Base-by-base conservation (phyloP, 1,140 invertebrate genomes). In the Diorhabda carinulata region DNA sequence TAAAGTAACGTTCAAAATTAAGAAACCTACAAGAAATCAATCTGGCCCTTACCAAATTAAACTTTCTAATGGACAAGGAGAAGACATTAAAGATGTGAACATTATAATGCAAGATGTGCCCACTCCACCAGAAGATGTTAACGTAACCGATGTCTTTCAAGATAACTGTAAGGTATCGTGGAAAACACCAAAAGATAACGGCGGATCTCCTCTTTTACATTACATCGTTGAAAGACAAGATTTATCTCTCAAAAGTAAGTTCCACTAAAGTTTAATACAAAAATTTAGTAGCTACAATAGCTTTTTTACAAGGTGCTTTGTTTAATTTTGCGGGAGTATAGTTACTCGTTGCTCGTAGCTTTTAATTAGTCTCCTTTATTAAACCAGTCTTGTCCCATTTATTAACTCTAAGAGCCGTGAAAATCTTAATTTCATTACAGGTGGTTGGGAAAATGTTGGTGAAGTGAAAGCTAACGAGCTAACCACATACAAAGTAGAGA, bases 221-320 rank as follows among this genome's bases (percentile, higher is more conserved):
- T 99, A 99, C 79, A 82, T 97, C 8, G 90, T 99, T 74, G 98
- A 99, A 84, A 89, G 95, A 82, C 92, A 97, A 83, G 97, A 99
- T 83, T 84, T 91, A 79, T 88, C 92, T 82, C 83, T 94, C 72
- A 92, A 95, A 87, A 86, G 89, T 88, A 73, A 82, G 80, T 81
- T 25, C 25, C 25, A 25, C 25, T 25, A 25, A 25, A 25, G 25
- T 25, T 1, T 25, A 25, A 25, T 25, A 25, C 25, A 1, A 25
- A 0, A 25, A 25, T 25, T 25, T 25, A 25, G 25, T 25, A 25
- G 25, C 25, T 25, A 25, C 25, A 0, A 25, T 25, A 25, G 25
- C 25, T 25, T 25, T 25, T 25, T 25, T 25, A 25, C 25, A 25
- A 25, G 25, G 25, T 25, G 25, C 25, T 25, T 25, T 25, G 25